Conservation (phyloP, 23 tunicate genomes). For the Styela plicata region DNA sequence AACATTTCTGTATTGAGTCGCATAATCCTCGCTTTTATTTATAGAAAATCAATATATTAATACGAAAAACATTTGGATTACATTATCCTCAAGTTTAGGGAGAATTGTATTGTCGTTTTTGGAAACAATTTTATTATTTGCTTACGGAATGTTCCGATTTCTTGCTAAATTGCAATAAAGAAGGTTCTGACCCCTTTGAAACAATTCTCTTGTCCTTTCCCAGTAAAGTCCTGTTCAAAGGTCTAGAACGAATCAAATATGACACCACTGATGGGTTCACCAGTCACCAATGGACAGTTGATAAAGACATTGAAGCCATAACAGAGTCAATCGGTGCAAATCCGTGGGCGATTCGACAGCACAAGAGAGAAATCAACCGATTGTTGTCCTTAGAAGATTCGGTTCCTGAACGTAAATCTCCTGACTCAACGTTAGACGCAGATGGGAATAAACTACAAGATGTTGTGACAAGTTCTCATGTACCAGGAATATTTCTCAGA, state of each 20-base stretch:
- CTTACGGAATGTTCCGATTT: too few species aligned
- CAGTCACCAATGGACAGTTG: slow-evolving; percentile 78
- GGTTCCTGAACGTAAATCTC: neutral
- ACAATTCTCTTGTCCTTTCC: too few species aligned
- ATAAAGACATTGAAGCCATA: slow-evolving; percentile 77
- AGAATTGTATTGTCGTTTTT: too few species aligned
- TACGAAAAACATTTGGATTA: too few species aligned
- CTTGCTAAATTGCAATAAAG: too few species aligned
- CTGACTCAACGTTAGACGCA: neutral
- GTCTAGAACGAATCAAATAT: slow-evolving; percentile 61
- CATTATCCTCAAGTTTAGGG: too few species aligned
- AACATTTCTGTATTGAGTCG: too few species aligned
- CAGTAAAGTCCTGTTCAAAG: slow-evolving; percentile 71
- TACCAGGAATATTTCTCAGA: slow-evolving; percentile 18
- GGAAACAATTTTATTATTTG: too few species aligned
- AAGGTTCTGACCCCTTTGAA: too few species aligned
- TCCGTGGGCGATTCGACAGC: slow-evolving; percentile 84
- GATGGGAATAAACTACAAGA: neutral
- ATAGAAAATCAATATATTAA: too few species aligned
- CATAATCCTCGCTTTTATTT: too few species aligned
- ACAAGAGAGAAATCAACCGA: slow-evolving; percentile 56
- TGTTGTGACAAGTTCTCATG: neutral
- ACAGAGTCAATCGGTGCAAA: slow-evolving; percentile 72
- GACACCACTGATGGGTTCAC: slow-evolving; percentile 53
- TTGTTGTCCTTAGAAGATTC: slow-evolving; percentile 23